Evolutionary conservation across 1,140 invertebrate species (phyloP), one percentile per base, ranked within the genome.

Genomic region (Orius insidiosus): DNA sequence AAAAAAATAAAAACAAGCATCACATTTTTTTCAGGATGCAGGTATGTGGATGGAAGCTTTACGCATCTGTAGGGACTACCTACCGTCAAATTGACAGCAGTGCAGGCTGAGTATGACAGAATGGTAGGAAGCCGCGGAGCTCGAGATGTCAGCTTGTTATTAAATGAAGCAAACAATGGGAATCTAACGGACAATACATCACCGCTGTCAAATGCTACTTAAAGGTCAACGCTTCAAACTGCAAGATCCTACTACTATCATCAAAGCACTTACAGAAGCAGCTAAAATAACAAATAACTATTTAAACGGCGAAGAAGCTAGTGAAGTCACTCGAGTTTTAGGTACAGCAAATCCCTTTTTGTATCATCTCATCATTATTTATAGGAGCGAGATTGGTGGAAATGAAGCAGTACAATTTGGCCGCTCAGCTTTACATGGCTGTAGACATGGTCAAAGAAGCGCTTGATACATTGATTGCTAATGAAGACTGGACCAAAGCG

Each of bases 1-100:
- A 2, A 19, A 46, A n/a, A n/a, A n/a, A n/a, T n/a, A n/a, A n/a
- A n/a, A n/a, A n/a, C n/a, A n/a, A n/a, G n/a, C n/a, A n/a, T 37
- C 31, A 49, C n/a, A n/a, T n/a, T n/a, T n/a, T n/a, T n/a, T 57
- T 14, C 52, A 79, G 71, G 76, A 80, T 52, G 69, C 68, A 59
- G 81, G 80, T 15, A 79, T 96, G 75, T 97, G 87, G 85, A 78
- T 86, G 9, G 95, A 99, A 59, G 95, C 94, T 0, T 67, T 96
- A 30, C 71, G 90, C 47, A 83, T 98, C 1, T 93, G 92, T 53
- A 81, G 88, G 53, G 90, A 98, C 59, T 96, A 97, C 58, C 61
- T 92, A n/a, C 94, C 95, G 0, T 74, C 80, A 50, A 76, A 45
- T 64, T 93, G 39, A 70, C 75, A 10, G 69, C 77, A 16, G 56